A percentile compares a stretch with the other conserved stretches of the same genome.
phyloP scores from a whole-genome alignment of 64 coral and sea anemone genomes.

The Montipora efflorescens region DNA sequence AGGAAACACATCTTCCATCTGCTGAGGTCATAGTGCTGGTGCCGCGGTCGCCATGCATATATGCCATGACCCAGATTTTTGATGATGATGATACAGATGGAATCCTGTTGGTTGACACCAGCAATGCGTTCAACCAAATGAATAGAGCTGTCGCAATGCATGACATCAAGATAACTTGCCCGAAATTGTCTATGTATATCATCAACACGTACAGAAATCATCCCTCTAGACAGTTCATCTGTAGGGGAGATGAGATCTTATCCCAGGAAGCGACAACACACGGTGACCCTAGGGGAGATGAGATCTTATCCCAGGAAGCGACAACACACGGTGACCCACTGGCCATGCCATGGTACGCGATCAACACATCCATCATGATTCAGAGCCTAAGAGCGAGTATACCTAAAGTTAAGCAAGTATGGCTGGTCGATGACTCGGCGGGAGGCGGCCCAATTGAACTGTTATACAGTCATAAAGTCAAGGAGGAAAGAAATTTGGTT shows the following conservation, averaged over 20 bases:
- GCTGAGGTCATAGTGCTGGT: neutral
- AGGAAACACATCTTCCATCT: no score
- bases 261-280: neutral
- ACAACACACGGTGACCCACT: no score
- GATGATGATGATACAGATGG: neutral
- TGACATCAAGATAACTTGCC: slow-evolving; percentile 22
- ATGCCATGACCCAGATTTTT: neutral
- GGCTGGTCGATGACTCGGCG: no score
- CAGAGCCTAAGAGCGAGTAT: neutral
- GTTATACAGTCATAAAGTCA: neutral
- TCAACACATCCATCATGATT: neutral
- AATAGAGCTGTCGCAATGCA: slow-evolving; percentile 27
- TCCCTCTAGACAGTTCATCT: neutral
- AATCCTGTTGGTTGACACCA: neutral
- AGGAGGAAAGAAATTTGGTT: slow-evolving; percentile 46
- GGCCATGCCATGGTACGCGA: neutral
- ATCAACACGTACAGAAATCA: slow-evolving; percentile 33
- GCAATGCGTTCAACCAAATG: neutral
- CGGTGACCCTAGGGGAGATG: no score
- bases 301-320: no score
- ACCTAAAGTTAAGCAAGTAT: neutral
- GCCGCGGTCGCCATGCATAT: neutral
- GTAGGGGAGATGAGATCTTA: neutral
- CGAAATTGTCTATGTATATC: slow-evolving; percentile 21
- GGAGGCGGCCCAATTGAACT: no score